Evolutionary conservation across 2,888 invertebrate genomes (phyloP), one percentile per base, ranked within the genome.

Genomic region (Spodoptera picta): DNA sequence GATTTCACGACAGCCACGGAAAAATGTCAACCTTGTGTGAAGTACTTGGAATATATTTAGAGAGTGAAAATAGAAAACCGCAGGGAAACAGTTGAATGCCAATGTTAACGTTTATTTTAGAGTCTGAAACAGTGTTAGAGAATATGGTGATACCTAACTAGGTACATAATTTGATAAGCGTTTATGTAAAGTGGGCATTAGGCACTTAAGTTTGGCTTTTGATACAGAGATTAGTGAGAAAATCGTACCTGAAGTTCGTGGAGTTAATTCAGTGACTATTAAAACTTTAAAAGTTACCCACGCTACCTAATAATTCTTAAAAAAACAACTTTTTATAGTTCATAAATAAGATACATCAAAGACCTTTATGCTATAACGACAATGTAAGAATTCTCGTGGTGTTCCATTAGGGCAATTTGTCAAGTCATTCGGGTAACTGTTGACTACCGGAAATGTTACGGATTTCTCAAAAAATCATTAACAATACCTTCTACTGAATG

Each of bases 31-130:
- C 85, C 87, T 89, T 86, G 87, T 81, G 82, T 80, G 73, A 81
- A 84, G 81, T 85, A 84, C 83, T 83, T 75, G 70, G 71, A 82
- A 84, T 91, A 90, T 87, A 89, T 90, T 89, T 87, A 85, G 87
- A 83, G 79, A 86, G 84, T 85, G 84, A 86, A 92, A 92, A 92
- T 92, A 91, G 89, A 92, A 90, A 90, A 89, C 85, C 81, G 83
- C 86, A 87, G 89, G 86, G 84, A 88, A 89, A 89, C 88, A 87
- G 87, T 84, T 90, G 91, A 92, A 93, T 92, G 91, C 92, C 92
- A 92, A 92, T 92, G 91, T 91, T 91, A 92, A 87, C 83, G 74
- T 87, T 85, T 90, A 92, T 92, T 90, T 89, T 79, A 77, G 88
- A 83, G 81, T 76, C 84, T 83, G 81, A 80, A 60, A 70, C 69